Evolutionary conservation across 2,888 invertebrate genomes (phyloP).

Genomic region (Nysson spinosus): DNA sequence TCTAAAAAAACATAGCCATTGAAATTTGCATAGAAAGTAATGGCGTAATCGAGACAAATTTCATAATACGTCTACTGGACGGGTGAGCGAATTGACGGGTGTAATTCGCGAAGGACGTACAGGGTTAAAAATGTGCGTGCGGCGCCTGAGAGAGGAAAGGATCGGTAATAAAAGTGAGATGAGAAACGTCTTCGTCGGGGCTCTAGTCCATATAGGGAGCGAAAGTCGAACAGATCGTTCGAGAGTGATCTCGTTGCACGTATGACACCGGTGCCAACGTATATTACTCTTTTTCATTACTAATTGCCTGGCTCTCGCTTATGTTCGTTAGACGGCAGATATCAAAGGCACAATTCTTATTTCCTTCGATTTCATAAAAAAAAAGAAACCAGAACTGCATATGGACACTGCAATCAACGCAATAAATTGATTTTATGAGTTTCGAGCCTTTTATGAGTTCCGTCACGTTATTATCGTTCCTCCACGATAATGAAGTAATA

Average conservation of each 20-base stretch:
- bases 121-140: constrained; percentile 28
- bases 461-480: too few relatives aligned
- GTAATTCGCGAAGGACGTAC: neutral
- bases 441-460: too few relatives aligned
- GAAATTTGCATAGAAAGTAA: too few relatives aligned
- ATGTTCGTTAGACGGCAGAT: constrained; percentile 3
- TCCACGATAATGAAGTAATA: too few relatives aligned
- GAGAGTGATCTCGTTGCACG: constrained; percentile 57
- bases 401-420: too few relatives aligned
- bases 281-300: constrained; percentile 46
- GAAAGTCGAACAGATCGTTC: constrained; percentile 73
- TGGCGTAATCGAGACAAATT: neutral
- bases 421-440: too few relatives aligned
- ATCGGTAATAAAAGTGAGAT: constrained; percentile 49
- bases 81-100: neutral
- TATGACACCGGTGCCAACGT: constrained; percentile 49
- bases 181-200: constrained; percentile 61
- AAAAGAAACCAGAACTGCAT: too few relatives aligned
- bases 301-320: constrained; percentile 32
- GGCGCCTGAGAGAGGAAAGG: constrained; percentile 27
- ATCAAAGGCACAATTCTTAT: constrained; percentile 16
- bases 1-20: too few relatives aligned
- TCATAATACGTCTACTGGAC: neutral
- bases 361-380: neutral
- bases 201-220: constrained; percentile 76